Conservation (phyloP, 2,888 invertebrate genomes). For the Tachina lurida region DNA sequence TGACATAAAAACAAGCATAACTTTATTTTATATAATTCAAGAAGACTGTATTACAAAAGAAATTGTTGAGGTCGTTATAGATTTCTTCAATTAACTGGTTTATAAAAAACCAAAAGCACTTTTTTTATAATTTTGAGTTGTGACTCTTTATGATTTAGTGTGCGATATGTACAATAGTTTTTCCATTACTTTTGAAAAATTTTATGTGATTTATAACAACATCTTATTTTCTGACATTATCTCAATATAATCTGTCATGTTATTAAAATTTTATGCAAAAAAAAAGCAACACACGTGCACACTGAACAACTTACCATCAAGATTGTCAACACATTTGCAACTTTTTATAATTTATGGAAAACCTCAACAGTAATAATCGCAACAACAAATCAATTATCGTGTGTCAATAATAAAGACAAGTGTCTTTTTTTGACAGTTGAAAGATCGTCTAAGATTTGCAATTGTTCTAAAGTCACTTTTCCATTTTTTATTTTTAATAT, state of each 20-base stretch:
- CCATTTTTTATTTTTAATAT: neutral
- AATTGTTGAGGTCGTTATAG: too few relatives aligned
- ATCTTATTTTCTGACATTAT: slow-evolving; percentile 13
- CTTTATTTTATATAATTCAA: too few relatives aligned
- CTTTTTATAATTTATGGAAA: slow-evolving; percentile 29
- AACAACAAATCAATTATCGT: neutral
- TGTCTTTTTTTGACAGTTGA: neutral
- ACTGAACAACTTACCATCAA: neutral
- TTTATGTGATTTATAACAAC: neutral
- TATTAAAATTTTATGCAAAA: slow-evolving; percentile 2
- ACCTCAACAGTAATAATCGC: neutral
- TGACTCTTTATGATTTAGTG: too few relatives aligned
- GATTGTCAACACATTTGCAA: slow-evolving; percentile 17
- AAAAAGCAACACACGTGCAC: slow-evolving; percentile 7
- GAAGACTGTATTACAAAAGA: too few relatives aligned
- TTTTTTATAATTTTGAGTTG: too few relatives aligned
- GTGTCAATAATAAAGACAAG: neutral
- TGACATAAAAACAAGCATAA: too few relatives aligned
- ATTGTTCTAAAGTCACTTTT: neutral
- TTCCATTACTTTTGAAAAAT: neutral
- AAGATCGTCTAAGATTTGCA: neutral
- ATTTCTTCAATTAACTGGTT: too few relatives aligned
- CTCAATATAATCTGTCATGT: slow-evolving; percentile 24
- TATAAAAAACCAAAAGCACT: too few relatives aligned
- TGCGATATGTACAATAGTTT: too few relatives aligned